Base-by-base conservation (phyloP, 64 coral and sea anemone genomes). In the Stylophora pistillata region DNA sequence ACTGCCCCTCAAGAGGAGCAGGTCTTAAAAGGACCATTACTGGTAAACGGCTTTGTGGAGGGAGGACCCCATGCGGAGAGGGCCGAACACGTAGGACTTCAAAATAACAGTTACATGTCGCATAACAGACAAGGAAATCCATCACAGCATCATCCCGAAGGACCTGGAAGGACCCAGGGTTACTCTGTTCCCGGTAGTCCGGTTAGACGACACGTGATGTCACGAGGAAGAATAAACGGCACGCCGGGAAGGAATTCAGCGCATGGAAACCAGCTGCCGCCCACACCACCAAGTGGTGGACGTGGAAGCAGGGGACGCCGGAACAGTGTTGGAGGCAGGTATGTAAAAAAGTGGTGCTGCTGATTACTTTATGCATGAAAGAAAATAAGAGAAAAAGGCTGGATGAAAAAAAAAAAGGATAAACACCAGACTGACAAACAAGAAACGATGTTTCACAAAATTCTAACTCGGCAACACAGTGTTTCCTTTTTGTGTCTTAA, bases 271-370 rank as follows among this genome's bases (percentile, higher is more conserved):
- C 79, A 82, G 59, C 26, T 94, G 5, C 87, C 69, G 6, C 93
- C 73, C 5, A 91, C 89, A 31, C 89, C 89, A 47, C 89, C 89
- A 16, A 88, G 91, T 47, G 86, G 64, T 11, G 86, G 91, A 13
- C 56, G 86, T 20, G 72, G 60, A 62, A 93, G 86, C 34, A 79
- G 78, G 17, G 86, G 69, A 11, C 63, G 91, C 21, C 65, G 86
- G 21, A 93, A 82, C 68, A 93, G 91, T 89, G 85, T 77, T 56
- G 79, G 86, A 17, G 80, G 62, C 58, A 93, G 91, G 91, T 93
- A 83, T 55, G 27, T 41, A 33, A 18, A 18, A n/a, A 53, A 75
- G 15, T 9, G n/a, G 10, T 68, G 10, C 12, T 25, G 12, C 61
- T 68, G 64, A 11, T 68, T 68, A 26, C 20, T 11, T 26, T 47